A percentile compares a stretch with the other conserved stretches of the same genome.
These are phyloP conservation scores for Penaeus monodon DNA, from an alignment of 2,888 invertebrate species.

Conservation along the genomic window DNA sequence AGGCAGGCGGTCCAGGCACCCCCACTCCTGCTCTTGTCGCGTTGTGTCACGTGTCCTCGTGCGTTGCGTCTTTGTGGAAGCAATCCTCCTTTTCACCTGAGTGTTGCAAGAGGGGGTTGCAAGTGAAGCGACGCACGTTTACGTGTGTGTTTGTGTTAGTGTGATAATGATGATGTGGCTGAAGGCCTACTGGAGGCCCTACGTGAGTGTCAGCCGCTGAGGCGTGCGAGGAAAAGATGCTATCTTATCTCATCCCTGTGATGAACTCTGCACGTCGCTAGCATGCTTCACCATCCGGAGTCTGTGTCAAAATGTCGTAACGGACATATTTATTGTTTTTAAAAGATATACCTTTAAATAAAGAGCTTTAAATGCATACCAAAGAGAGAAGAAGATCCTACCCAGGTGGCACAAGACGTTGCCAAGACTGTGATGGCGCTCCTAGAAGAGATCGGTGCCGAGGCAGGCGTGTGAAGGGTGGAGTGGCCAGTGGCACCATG, in stretches of 20 bases:
- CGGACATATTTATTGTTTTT: background rate
- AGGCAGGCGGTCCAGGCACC: constrained; percentile 29
- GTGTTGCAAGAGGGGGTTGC: background rate
- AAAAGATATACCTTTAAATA: background rate
- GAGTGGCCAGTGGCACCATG: background rate
- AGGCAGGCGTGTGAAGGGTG: constrained; percentile 12
- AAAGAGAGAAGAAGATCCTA: constrained; percentile 28
- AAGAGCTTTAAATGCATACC: constrained; percentile 38
- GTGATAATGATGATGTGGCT: no score
- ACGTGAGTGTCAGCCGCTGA: no score
- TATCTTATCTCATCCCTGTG: background rate
- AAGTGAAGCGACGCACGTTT: background rate
- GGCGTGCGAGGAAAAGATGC: background rate
- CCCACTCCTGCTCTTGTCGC: background rate
- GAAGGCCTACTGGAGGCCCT: no score
- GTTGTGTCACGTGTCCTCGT: background rate
- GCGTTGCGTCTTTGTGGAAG: no score
- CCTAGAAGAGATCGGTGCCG: constrained; percentile 15
- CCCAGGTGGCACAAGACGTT: constrained; percentile 6
- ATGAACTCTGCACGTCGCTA: background rate
- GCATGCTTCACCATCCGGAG: background rate
- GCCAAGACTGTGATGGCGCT: constrained; percentile 19
- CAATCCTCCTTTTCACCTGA: no score
- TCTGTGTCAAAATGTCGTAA: background rate
- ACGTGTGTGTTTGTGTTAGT: background rate